phyloP scores from a whole-genome alignment of 1,140 invertebrate genomes.

The Pseudachorutes palmiensis region DNA sequence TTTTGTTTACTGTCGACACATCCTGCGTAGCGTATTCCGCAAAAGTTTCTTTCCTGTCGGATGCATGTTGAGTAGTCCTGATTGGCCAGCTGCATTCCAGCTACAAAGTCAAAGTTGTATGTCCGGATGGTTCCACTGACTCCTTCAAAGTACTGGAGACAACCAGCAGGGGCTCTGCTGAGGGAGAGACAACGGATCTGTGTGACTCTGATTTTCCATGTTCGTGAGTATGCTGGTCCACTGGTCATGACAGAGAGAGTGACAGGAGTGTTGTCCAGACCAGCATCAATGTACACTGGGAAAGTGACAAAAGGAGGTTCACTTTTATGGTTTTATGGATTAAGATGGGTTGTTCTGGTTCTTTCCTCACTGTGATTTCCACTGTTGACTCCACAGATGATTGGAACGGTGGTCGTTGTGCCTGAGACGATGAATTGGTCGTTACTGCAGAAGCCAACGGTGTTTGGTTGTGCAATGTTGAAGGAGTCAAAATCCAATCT shows the following conservation, averaged over 20 bases:
- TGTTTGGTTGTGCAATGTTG: conserved; percentile 60
- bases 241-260: conserved; percentile 69
- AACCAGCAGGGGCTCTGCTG: conserved; percentile 71
- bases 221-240: conserved; percentile 59
- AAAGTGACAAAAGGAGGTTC: conserved; percentile 22
- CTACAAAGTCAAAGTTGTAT: conserved; percentile 68
- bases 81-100: conserved; percentile 73
- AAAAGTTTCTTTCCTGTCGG: conserved; percentile 75
- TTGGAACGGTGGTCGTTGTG: conserved; percentile 60
- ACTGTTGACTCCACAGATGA: conserved; percentile 70
- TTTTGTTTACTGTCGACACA: conserved; percentile 50
- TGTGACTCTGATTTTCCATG: conserved; percentile 69
- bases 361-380: conserved; percentile 69
- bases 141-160: conserved; percentile 71
- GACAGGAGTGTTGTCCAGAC: conserved; percentile 59
- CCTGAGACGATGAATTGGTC: conserved; percentile 78
- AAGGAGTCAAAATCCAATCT: conserved; percentile 74
- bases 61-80: conserved; percentile 82
- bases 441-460: conserved; percentile 68
- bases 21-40: conserved; percentile 70
- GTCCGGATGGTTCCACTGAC: conserved; percentile 68
- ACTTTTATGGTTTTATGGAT: conserved; percentile 1
- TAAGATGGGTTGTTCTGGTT: background rate
- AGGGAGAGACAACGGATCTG: conserved; percentile 68
- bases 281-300: conserved; percentile 73